phyloP scores from a whole-genome alignment of 2,888 invertebrate genomes.

The Clepsis dumicolana region DNA sequence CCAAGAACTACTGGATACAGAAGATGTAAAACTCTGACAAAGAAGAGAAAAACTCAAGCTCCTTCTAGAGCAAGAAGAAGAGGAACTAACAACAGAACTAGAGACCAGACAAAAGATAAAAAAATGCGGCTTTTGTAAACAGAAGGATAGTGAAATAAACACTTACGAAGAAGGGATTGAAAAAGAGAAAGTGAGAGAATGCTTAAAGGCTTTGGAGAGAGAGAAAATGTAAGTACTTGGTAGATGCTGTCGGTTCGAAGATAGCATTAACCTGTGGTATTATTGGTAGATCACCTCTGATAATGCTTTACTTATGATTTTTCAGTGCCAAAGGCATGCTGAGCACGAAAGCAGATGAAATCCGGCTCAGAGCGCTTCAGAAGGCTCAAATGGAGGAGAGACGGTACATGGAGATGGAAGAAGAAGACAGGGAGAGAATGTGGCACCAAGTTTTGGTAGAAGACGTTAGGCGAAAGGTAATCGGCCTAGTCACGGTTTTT shows the following conservation, averaged over 20 bases:
- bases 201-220: conserved; percentile 74
- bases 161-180: conserved; percentile 67
- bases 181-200: conserved; percentile 67
- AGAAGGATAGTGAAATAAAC: conserved; percentile 59
- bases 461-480: conserved; percentile 70
- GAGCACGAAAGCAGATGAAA: conserved; percentile 68
- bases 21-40: conserved; percentile 74
- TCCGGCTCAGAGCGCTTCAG: conserved; percentile 64
- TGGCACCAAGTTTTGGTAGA: conserved; percentile 74
- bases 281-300: too few relatives aligned
- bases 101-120: conserved; percentile 58
- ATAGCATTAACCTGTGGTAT: too few relatives aligned
- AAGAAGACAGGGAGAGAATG: conserved; percentile 64
- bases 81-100: conserved; percentile 62
- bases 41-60: conserved; percentile 66
- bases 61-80: conserved; percentile 68
- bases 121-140: conserved; percentile 67
- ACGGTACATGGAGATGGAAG: conserved; percentile 60
- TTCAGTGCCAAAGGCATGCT: conserved; percentile 72
- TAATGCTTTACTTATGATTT: background rate
- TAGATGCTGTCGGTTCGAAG: too few relatives aligned
- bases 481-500: background rate
- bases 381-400: conserved; percentile 73
- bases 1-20: conserved; percentile 62
- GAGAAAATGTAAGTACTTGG: conserved; percentile 75